Conservation (phyloP, 2,797 vertebrate genomes). For the Triplophysa bombifrons region DNA sequence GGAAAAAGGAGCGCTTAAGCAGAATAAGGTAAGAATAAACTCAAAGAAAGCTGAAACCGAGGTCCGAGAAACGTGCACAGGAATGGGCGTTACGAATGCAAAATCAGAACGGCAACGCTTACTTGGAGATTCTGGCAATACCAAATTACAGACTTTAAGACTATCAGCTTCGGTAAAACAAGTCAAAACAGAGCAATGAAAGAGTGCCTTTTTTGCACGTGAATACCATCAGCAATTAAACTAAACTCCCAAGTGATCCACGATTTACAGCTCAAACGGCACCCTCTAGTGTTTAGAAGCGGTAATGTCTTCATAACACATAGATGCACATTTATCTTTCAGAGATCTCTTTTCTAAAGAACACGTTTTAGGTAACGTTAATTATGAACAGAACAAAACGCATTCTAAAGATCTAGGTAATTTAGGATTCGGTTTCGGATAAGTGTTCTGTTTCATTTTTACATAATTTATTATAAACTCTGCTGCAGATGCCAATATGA, state of each 20-base stretch:
- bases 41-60: neutral
- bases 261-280: neutral
- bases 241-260: neutral
- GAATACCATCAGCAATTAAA: neutral
- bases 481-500: no score
- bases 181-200: neutral
- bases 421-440: no score
- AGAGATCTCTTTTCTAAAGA: no score
- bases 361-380: no score
- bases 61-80: neutral
- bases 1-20: constrained; percentile 87
- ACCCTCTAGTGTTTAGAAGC: neutral
- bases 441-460: no score
- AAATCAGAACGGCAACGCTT: neutral
- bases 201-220: neutral
- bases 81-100: neutral
- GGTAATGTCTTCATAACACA: neutral
- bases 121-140: neutral
- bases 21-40: constrained; percentile 69
- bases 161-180: neutral
- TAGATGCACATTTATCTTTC: no score
- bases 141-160: neutral
- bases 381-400: no score
- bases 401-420: no score
- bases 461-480: no score